These are phyloP conservation scores for Drosophila conformis DNA, from an alignment of 2,888 invertebrate genomes.

Conservation along the genomic window DNA sequence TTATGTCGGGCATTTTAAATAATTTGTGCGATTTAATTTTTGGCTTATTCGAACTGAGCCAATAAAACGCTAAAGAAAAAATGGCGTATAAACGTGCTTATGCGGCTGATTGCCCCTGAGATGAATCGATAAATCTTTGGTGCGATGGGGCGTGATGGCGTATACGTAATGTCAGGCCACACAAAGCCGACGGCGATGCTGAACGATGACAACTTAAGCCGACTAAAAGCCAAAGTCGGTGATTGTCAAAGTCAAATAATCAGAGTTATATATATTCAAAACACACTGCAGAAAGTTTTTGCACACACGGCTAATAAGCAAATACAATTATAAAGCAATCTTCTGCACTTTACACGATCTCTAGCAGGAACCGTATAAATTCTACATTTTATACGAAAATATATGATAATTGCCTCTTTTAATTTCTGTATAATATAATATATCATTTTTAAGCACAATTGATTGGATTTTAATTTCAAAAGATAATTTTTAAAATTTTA, in stretches of 20 bases:
- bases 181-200: constrained; percentile 43
- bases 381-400: not conserved
- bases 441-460: not conserved
- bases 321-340: constrained; percentile 6
- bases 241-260: constrained; percentile 71
- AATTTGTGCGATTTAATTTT: constrained; percentile 78
- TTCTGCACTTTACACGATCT: not conserved
- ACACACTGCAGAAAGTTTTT: constrained; percentile 44
- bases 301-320: constrained; percentile 10
- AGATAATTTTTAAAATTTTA: too few species aligned
- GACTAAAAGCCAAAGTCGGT: constrained; percentile 42
- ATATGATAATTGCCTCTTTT: not conserved
- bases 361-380: not conserved
- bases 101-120: constrained; percentile 57
- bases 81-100: constrained; percentile 60
- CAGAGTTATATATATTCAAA: constrained; percentile 52
- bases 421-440: not conserved
- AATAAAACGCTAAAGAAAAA: constrained; percentile 60
- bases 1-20: constrained; percentile 65
- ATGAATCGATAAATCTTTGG: constrained; percentile 48
- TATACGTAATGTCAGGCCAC: constrained; percentile 54
- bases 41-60: constrained; percentile 61
- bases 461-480: not conserved
- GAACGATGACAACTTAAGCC: constrained; percentile 73
- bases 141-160: constrained; percentile 45